phyloP scores from a whole-genome alignment of 2,113 vertebrate species.

The Colistium nudipinnis region DNA sequence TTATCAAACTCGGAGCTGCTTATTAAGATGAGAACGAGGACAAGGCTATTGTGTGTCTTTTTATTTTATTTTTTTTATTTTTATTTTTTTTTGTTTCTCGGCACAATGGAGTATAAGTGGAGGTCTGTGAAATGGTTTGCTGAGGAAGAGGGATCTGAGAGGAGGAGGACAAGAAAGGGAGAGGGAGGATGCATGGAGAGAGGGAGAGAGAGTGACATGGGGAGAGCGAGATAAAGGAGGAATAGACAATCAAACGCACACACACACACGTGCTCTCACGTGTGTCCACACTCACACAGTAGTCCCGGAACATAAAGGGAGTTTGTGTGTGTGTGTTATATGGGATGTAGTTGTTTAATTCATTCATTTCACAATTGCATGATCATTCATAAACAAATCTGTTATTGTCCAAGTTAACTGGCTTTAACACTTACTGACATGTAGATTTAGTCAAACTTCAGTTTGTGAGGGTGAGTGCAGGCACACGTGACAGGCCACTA shows the following conservation, averaged over 20 bases:
- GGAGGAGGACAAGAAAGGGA: slow-evolving; percentile 64
- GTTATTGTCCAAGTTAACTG: no score
- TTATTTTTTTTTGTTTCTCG: slow-evolving; percentile 67
- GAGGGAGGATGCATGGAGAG: slow-evolving; percentile 28
- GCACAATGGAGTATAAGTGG: slow-evolving; percentile 75
- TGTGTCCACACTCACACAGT: background rate
- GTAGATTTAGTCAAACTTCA: no score
- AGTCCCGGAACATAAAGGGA: slow-evolving; percentile 37
- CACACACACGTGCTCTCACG: slow-evolving; percentile 7
- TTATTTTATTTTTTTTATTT: slow-evolving; percentile 69
- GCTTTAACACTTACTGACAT: no score
- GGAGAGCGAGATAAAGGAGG: slow-evolving; percentile 63
- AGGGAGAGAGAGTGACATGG: slow-evolving; percentile 38
- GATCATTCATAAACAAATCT: no score
- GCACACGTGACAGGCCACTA: slow-evolving; percentile 42
- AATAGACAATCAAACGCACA: slow-evolving; percentile 52
- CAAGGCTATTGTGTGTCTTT: slow-evolving; percentile 73
- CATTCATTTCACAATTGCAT: no score
- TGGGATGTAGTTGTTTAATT: no score
- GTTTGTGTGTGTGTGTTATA: slow-evolving; percentile 31
- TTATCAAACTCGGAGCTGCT: slow-evolving; percentile 79
- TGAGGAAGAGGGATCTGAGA: slow-evolving; percentile 69
- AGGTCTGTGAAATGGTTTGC: slow-evolving; percentile 68
- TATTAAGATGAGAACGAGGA: slow-evolving; percentile 77
- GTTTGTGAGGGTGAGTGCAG: no score